These are phyloP conservation scores for Lordiphosa collinella DNA, from an alignment of 1,140 invertebrate genomes.

Conservation along the genomic window DNA sequence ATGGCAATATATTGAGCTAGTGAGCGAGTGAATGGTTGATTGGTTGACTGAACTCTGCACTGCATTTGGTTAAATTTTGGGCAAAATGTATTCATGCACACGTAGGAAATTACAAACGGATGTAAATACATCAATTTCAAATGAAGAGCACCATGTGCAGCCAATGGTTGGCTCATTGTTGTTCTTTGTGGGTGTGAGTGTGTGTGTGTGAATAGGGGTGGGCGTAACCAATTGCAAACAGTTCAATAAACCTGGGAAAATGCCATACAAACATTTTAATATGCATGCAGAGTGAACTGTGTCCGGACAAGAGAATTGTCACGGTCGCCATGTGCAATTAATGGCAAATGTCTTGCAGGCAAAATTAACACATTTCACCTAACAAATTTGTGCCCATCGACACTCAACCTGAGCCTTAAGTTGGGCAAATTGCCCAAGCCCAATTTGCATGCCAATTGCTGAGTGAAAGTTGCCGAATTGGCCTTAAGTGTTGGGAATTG, in stretches of 20 bases:
- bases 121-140: constrained; percentile 69
- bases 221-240: constrained; percentile 36
- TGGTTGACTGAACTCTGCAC: constrained; percentile 43
- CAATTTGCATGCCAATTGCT: background rate
- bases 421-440: constrained; percentile 4
- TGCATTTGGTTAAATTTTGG: constrained; percentile 34
- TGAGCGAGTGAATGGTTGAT: constrained; percentile 20
- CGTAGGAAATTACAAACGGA: constrained; percentile 75
- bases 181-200: constrained; percentile 8
- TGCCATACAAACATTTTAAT: constrained; percentile 44
- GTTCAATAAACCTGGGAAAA: constrained; percentile 65
- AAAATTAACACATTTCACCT: constrained; percentile 53
- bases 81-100: constrained; percentile 62
- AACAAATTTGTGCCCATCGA: constrained; percentile 26
- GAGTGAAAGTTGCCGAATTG: background rate
- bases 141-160: constrained; percentile 31
- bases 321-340: constrained; percentile 47
- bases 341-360: constrained; percentile 53
- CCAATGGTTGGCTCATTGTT: too few species aligned
- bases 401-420: constrained; percentile 2
- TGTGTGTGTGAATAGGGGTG: background rate
- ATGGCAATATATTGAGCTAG: constrained; percentile 17
- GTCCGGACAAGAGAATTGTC: constrained; percentile 6
- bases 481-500: too few species aligned
- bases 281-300: constrained; percentile 44